Evolutionary conservation across 1,140 invertebrate genomes (phyloP), one percentile per base, ranked within the genome.

Genomic region (Lepeophtheirus salmonis): DNA sequence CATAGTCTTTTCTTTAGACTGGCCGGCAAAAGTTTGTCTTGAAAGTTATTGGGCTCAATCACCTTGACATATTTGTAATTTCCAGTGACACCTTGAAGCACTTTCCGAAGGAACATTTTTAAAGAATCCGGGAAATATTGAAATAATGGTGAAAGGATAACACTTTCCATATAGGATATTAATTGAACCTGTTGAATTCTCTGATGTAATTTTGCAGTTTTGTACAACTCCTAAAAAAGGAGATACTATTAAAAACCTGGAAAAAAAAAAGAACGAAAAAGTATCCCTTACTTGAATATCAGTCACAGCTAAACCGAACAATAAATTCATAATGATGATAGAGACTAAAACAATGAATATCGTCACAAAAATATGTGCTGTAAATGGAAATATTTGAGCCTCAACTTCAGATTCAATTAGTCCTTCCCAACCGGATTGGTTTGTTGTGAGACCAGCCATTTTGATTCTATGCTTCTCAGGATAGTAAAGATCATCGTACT

Each of bases 401-500:
- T 54, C 24, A 25, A 26, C 51, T 21, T 53, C 22, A 3, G 80
- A 71, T n/a, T 77, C 73, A 17, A 60, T 52, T 12, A 18, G 13
- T 17, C 49, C n/a, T 21, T 52, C 10, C 2, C 25, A 17, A 25
- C 21, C 26, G 2, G 52, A 54, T 4, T 54, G 17, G 24, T 51
- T 51, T 16, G 57, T 50, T 50, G 30, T 21, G 14, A 14, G n/a
- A 23, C 16, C 24, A 14, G 16, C 17, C 3, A 54, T 12, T 14
- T 16, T 14, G 24, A 57, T 30, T 17, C 13, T 57, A 41, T 41
- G 13, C 16, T 41, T 24, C 30, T 57, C 20, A 2, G 57, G 30
- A 65, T 83, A 86, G 66, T 87, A 87, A 55, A 86, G 79, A 62
- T 85, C 83, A 66, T 87, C 84, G 65, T 83, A 88, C 68, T 88